Conservation (phyloP, 2,113 vertebrate species). For the Oophaga pumilio region DNA sequence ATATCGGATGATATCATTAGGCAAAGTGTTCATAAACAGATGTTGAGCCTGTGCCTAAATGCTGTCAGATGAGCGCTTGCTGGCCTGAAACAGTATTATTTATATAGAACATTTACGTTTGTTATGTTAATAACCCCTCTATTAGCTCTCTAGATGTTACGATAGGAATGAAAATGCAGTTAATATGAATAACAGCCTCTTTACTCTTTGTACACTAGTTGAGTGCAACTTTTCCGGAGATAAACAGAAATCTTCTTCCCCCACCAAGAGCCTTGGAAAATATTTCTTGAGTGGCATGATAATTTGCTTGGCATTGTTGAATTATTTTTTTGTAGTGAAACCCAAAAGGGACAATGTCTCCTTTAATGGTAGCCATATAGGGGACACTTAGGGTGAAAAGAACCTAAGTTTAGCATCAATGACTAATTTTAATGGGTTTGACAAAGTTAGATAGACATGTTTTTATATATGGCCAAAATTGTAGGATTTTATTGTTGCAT, state of each 20-base stretch:
- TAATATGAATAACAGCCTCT: constrained; percentile 87
- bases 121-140: constrained; percentile 99
- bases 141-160: constrained; percentile 96
- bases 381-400: not conserved
- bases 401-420: not conserved
- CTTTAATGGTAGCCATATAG: not conserved
- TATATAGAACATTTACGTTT: constrained; percentile 99
- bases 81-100: constrained; percentile 98
- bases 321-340: constrained; percentile 68
- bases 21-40: constrained; percentile 99
- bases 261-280: constrained; percentile 58
- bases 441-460: not conserved
- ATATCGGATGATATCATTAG: constrained; percentile 99
- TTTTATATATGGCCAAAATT: not conserved
- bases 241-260: constrained; percentile 76
- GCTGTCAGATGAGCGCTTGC: constrained; percentile 97
- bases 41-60: constrained; percentile 99
- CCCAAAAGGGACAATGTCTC: not conserved
- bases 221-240: constrained; percentile 84
- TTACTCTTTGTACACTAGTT: constrained; percentile 86
- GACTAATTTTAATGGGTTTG: not conserved
- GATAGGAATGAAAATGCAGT: constrained; percentile 92
- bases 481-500: not conserved
- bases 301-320: constrained; percentile 64
- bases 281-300: constrained; percentile 75